Conservation (phyloP, 2,797 vertebrate species). For the Labroides dimidiatus region DNA sequence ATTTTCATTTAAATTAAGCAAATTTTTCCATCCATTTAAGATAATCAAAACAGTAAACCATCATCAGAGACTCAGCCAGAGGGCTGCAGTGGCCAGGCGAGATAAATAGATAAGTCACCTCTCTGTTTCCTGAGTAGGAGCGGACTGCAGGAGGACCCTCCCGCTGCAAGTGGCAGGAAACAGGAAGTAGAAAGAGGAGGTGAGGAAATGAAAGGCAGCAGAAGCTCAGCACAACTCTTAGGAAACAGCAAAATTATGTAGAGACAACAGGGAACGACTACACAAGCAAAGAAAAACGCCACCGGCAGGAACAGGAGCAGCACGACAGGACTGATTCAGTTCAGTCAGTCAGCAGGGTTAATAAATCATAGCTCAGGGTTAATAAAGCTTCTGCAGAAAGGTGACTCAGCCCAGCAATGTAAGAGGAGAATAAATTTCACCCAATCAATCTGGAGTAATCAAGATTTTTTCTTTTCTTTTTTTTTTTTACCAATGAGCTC, state of each 20-base stretch:
- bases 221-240: conserved; percentile 68
- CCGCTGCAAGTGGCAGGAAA: conserved; percentile 91
- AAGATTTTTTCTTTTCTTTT: too few species aligned
- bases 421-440: conserved; percentile 1
- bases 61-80: background rate
- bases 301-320: conserved; percentile 31
- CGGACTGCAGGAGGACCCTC: conserved; percentile 97
- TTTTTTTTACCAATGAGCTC: conserved; percentile 92
- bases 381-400: too few species aligned
- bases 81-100: conserved; percentile 36
- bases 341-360: conserved; percentile 31
- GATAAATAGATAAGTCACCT: conserved; percentile 90
- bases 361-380: conserved; percentile 24
- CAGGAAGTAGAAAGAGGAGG: conserved; percentile 84
- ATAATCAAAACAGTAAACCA: background rate
- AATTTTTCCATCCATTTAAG: too few species aligned
- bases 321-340: background rate
- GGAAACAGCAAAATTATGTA: conserved; percentile 32
- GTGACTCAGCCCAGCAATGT: background rate
- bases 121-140: conserved; percentile 95
- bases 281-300: conserved; percentile 58
- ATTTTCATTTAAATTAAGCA: background rate
- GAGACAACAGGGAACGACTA: conserved; percentile 20
- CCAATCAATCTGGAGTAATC: background rate
- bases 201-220: conserved; percentile 76